These are phyloP conservation scores for Troilus luridus DNA, from an alignment of 2,888 invertebrate species.

Conservation along the genomic window DNA sequence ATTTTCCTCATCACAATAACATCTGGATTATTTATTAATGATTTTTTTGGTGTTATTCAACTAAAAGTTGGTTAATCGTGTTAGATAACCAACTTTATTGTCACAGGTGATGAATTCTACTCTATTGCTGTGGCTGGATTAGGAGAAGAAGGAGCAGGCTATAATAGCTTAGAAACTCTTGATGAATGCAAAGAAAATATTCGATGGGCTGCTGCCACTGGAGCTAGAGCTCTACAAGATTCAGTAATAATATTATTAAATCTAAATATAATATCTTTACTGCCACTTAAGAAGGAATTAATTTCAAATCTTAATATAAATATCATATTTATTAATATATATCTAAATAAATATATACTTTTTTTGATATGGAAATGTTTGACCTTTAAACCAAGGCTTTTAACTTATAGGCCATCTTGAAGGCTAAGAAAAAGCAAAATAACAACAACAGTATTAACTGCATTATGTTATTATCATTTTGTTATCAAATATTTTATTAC, in stretches of 20 bases:
- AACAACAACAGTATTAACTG: too few species aligned
- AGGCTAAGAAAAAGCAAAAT: too few species aligned
- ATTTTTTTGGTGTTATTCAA: background rate
- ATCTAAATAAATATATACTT: background rate
- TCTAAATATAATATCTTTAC: background rate
- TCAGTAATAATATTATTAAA: constrained; percentile 52
- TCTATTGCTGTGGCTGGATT: constrained; percentile 75
- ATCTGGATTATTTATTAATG: background rate
- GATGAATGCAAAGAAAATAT: constrained; percentile 70
- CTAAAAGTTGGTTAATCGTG: background rate
- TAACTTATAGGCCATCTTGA: too few species aligned
- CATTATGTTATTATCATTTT: too few species aligned
- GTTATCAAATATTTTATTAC: too few species aligned
- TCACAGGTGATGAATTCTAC: constrained; percentile 65
- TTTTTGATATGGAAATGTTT: too few species aligned
- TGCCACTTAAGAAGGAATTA: background rate
- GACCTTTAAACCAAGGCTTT: too few species aligned
- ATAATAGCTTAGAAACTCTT: constrained; percentile 69
- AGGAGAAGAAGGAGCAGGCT: constrained; percentile 68
- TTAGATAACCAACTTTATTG: background rate
- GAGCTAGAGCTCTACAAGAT: constrained; percentile 61
- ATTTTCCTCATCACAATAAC: background rate
- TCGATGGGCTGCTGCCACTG: constrained; percentile 65
- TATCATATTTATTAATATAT: too few species aligned
- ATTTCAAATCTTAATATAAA: background rate